Evolutionary conservation across 2,113 vertebrate species (phyloP).

Genomic region (Trinectes maculatus): DNA sequence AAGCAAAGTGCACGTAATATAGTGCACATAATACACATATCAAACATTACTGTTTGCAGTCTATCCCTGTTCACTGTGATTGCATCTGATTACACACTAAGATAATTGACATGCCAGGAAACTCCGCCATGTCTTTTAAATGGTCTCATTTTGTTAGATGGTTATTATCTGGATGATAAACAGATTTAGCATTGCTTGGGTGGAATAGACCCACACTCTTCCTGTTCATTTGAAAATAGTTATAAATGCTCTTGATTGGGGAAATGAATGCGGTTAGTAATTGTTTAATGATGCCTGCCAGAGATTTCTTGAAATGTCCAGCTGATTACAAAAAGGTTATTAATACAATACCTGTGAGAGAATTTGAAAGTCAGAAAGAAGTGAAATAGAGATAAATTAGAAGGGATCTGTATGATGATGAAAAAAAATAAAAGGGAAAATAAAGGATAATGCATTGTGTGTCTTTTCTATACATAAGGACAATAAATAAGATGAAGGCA

Average conservation of each 20-base stretch:
- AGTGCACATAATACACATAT: neutral
- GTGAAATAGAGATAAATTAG: neutral
- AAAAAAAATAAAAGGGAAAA: slow-evolving; percentile 17
- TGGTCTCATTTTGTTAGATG: slow-evolving; percentile 21
- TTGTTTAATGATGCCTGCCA: slow-evolving; percentile 28
- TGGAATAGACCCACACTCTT: slow-evolving; percentile 26
- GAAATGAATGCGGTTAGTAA: slow-evolving; percentile 31
- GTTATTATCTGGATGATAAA: slow-evolving; percentile 47
- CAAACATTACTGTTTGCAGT: neutral
- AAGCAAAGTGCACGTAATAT: neutral
- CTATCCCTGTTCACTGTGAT: neutral
- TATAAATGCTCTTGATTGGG: slow-evolving; percentile 29
- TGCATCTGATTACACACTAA: slow-evolving; percentile 9
- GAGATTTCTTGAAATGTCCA: slow-evolving; percentile 30
- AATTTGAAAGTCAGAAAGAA: neutral
- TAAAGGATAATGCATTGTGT: slow-evolving; percentile 14
- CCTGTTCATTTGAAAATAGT: slow-evolving; percentile 26
- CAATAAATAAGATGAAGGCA: slow-evolving; percentile 35
- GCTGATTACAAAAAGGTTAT: slow-evolving; percentile 36
- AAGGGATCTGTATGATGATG: neutral
- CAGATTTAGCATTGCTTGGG: slow-evolving; percentile 57
- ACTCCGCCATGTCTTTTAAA: neutral
- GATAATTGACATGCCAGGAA: neutral
- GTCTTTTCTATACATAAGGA: slow-evolving; percentile 16
- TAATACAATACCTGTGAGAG: neutral